These are phyloP conservation scores for Momotus momota DNA, from an alignment of 2,797 vertebrate genomes.

Conservation along the genomic window DNA sequence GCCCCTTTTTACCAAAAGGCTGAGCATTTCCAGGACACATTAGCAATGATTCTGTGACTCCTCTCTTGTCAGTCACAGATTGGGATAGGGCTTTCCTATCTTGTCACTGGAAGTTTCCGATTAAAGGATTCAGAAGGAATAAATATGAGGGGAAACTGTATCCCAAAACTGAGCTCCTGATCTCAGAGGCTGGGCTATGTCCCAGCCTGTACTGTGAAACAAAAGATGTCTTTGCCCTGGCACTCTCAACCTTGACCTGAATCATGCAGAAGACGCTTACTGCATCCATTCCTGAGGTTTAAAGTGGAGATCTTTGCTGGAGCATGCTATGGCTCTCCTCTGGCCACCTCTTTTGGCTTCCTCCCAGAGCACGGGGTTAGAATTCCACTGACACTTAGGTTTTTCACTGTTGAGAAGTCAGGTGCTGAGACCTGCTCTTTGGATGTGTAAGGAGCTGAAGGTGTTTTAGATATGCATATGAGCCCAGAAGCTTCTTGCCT, in stretches of 20 bases:
- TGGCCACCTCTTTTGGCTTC: background rate
- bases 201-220: rapidly evolving
- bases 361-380: background rate
- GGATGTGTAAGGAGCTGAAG: background rate
- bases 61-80: background rate
- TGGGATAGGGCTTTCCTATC: background rate
- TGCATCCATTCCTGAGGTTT: background rate
- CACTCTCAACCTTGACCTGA: background rate
- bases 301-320: background rate
- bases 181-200: no score
- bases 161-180: rapidly evolving
- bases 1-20: background rate
- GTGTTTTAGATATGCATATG: background rate
- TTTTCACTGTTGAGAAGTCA: background rate
- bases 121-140: background rate
- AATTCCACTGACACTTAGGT: background rate
- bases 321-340: background rate
- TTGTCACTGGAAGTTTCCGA: background rate
- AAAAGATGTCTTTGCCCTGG: background rate
- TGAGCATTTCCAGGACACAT: background rate
- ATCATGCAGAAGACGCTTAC: background rate
- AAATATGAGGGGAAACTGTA: background rate
- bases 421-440: background rate
- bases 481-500: background rate
- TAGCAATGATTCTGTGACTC: background rate